Evolutionary conservation across 2,113 vertebrate genomes (phyloP).

Genomic region (Laticauda laticaudata): DNA sequence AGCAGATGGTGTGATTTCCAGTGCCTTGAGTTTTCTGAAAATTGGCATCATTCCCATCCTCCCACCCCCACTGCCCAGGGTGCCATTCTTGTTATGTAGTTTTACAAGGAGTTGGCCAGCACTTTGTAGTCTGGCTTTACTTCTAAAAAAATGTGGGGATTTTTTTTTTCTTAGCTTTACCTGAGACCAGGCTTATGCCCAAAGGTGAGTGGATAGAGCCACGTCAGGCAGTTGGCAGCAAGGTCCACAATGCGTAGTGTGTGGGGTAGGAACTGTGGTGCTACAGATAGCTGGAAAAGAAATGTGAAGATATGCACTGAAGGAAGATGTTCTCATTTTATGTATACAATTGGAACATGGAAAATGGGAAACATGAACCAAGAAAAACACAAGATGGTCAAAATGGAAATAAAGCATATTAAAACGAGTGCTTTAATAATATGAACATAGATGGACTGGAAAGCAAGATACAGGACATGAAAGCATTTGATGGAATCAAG

Average conservation of each 20-base stretch:
- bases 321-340: not conserved
- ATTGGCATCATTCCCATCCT: not conserved
- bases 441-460: not conserved
- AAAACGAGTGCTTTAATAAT: not conserved
- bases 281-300: conserved; percentile 54
- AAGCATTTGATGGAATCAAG: not conserved
- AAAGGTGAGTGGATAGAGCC: conserved; percentile 64
- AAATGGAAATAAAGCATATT: not conserved
- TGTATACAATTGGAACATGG: not conserved
- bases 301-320: not conserved
- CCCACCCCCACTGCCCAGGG: not conserved
- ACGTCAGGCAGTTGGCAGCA: conserved; percentile 60
- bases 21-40: not conserved
- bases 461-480: not conserved
- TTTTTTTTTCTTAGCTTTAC: conserved; percentile 32
- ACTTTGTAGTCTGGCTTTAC: not conserved
- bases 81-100: not conserved
- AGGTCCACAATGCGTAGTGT: conserved; percentile 61
- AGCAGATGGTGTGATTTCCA: not conserved
- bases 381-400: not conserved
- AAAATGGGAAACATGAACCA: not conserved
- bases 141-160: not conserved
- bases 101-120: not conserved
- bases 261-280: conserved; percentile 62
- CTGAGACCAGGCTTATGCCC: conserved; percentile 63